These are phyloP conservation scores for Dendropsophus ebraccatus DNA, from an alignment of 2,113 vertebrate species.

Conservation along the genomic window DNA sequence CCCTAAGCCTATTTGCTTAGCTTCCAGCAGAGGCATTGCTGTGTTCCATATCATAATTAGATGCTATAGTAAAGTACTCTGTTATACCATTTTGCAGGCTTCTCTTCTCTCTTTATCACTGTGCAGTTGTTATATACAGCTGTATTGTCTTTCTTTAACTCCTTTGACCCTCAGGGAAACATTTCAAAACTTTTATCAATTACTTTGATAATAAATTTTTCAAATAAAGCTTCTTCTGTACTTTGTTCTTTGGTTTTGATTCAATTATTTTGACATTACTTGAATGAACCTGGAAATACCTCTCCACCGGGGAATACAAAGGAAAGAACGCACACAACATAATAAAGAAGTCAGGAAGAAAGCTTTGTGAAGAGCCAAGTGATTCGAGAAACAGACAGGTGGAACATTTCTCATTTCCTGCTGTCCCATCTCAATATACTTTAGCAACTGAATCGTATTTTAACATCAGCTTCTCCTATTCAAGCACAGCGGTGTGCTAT, in stretches of 20 bases:
- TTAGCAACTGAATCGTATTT: slow-evolving; percentile 66
- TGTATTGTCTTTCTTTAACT: slow-evolving; percentile 6
- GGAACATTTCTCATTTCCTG: slow-evolving; percentile 72
- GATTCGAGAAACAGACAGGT: slow-evolving; percentile 69
- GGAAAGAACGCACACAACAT: slow-evolving; percentile 59
- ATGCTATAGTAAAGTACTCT: background rate
- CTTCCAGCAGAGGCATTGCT: background rate
- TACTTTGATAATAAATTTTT: slow-evolving; percentile 66
- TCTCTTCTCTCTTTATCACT: background rate
- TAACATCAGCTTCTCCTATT: slow-evolving; percentile 50
- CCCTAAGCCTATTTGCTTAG: background rate
- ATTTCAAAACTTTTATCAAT: slow-evolving; percentile 66
- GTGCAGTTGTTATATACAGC: background rate
- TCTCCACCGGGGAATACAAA: slow-evolving; percentile 63
- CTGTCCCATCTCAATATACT: slow-evolving; percentile 68
- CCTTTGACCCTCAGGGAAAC: slow-evolving; percentile 60
- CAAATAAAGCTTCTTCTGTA: slow-evolving; percentile 58
- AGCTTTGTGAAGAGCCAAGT: slow-evolving; percentile 65
- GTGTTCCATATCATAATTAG: background rate
- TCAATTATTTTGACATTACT: slow-evolving; percentile 73
- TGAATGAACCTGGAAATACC: slow-evolving; percentile 69
- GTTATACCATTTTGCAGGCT: background rate
- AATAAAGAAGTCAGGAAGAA: slow-evolving; percentile 62
- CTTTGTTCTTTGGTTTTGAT: slow-evolving; percentile 65
- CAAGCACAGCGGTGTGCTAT: slow-evolving; percentile 57